Base-by-base conservation (phyloP, 2,113 vertebrate genomes). In the Paradisaea rubra region DNA sequence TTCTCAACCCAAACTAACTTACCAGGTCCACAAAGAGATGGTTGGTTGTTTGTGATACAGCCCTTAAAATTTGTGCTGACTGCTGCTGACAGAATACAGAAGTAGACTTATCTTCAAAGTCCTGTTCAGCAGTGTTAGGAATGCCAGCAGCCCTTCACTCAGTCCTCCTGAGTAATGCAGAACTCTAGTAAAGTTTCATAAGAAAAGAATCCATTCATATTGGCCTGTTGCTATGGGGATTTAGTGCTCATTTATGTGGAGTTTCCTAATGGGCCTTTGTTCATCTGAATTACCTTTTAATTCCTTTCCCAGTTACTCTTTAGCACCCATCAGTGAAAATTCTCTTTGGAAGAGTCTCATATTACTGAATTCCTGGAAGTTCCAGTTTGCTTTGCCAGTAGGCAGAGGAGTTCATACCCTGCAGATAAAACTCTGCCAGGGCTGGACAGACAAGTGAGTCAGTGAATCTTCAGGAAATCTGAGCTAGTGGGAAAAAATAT, bases 221-320 rank as follows among this genome's bases (percentile, higher is more conserved):
- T 0, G 13, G 73, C 60, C 84, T 41, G 91, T 95, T 92, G 91
- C 96, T 78, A 52, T 94, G 96, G 94, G 47, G 77, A 92, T 92
- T 66, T 78, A 79, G 93, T 84, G 73, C 89, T 92, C 78, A 59
- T 96, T 95, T 95, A 41, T 94, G 56, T 92, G 84, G 23, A 61
- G 78, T 92, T 91, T 94, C 86, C 94, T 95, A 96, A 94, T 95
- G 77, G 94, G 81, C 81, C 61, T 95, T 96, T 96, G 91, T 96
- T 95, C 81, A 13, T 92, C 81, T 92, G 94, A 81, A 91, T 89
- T 92, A 91, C 77, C 60, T 74, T 87, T 84, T 68, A 81, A 68
- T 90, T 96, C 84, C 44, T 89, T 84, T 95, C 73, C 77, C 77
- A 57, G 80, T 91, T 77, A 69, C 72, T 56, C 72, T 70, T 73